Evolutionary conservation across 2,797 vertebrate genomes (phyloP).

Genomic region (Salmo trutta): DNA sequence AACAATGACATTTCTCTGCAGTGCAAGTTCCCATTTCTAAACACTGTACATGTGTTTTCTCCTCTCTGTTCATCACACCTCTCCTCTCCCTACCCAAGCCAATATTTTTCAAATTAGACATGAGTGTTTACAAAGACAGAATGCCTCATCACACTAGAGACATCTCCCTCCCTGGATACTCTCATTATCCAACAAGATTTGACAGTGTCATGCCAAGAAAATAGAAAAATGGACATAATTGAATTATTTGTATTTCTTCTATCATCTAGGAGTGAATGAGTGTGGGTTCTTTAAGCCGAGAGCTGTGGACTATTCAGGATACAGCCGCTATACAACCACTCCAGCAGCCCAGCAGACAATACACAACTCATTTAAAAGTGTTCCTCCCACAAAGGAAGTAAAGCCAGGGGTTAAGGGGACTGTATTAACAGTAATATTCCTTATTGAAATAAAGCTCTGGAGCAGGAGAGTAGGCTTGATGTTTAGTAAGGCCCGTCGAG

Average conservation of each 20-base stretch:
- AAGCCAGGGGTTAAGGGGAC: conserved; percentile 41
- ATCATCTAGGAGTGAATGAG: neutral
- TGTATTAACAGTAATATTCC: conserved; percentile 59
- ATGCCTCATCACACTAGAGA: conserved; percentile 25
- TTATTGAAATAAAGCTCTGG: conserved; percentile 63
- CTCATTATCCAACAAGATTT: conserved; percentile 17
- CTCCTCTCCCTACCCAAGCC: conserved; percentile 24
- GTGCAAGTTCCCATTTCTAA: neutral
- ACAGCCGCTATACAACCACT: conserved; percentile 9
- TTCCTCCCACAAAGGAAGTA: conserved; percentile 41
- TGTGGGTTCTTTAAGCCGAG: conserved; percentile 12
- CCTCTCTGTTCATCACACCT: neutral
- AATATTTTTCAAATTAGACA: conserved; percentile 27
- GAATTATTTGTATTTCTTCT: conserved; percentile 28
- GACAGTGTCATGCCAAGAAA: conserved; percentile 11
- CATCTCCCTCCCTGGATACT: conserved; percentile 14
- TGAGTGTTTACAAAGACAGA: conserved; percentile 20
- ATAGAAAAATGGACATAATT: conserved; percentile 27
- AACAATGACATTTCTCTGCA: neutral
- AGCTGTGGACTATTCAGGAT: conserved; percentile 9
- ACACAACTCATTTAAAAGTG: conserved; percentile 38
- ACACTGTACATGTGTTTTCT: neutral
- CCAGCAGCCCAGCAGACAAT: conserved; percentile 6
- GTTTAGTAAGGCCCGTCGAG: conserved; percentile 61
- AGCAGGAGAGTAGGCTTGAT: conserved; percentile 57